phyloP scores from a whole-genome alignment of 2,113 vertebrate species.

The Marmota flaviventris region DNA sequence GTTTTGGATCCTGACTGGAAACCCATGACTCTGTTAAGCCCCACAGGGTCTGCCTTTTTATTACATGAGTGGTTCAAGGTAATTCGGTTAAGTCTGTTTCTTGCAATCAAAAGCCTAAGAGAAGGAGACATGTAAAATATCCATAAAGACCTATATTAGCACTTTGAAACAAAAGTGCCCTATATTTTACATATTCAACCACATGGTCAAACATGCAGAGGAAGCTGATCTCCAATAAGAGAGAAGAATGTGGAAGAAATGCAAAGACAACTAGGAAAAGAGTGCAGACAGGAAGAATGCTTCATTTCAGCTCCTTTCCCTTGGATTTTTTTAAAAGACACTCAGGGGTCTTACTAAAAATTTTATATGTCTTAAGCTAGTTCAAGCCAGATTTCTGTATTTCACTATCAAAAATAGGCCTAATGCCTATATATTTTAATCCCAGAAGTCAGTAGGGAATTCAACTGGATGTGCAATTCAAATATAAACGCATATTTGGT shows the following conservation, averaged over 20 bases:
- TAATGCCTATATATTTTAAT: conserved; percentile 11
- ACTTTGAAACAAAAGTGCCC: not conserved
- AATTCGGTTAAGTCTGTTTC: not conserved
- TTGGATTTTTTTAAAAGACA: conserved; percentile 12
- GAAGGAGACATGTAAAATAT: not conserved
- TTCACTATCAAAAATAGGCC: not conserved
- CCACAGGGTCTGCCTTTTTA: too few species aligned
- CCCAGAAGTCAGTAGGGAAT: not conserved
- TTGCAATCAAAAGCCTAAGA: not conserved
- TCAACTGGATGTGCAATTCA: not conserved
- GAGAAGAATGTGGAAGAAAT: not conserved
- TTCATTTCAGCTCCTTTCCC: not conserved
- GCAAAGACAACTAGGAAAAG: not conserved
- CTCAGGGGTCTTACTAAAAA: not conserved
- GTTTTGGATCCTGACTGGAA: not conserved
- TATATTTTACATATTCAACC: not conserved
- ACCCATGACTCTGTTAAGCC: not conserved
- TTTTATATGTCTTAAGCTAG: not conserved
- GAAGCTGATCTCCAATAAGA: not conserved
- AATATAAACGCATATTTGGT: not conserved
- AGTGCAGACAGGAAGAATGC: not conserved
- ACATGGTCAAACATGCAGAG: not conserved
- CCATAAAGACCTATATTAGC: conserved; percentile 8
- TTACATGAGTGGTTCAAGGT: not conserved
- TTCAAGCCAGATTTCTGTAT: not conserved